Evolutionary conservation across 2,888 invertebrate species (phyloP).

Genomic region (Latrodectus elegans): DNA sequence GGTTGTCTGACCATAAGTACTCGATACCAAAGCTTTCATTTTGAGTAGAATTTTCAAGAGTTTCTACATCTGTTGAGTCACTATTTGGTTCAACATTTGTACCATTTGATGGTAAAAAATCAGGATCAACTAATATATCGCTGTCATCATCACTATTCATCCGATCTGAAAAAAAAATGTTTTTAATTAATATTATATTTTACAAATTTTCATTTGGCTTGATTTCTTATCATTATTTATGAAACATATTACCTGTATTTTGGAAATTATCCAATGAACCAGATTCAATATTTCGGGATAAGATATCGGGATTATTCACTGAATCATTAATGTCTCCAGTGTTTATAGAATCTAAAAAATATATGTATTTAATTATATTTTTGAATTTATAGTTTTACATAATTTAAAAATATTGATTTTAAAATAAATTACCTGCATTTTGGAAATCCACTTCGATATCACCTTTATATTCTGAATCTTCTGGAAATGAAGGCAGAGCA

Average conservation of each 20-base stretch:
- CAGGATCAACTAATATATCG: too few species aligned
- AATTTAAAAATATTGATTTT: not conserved
- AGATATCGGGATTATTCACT: conserved; percentile 8
- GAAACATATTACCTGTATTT: conserved; percentile 11
- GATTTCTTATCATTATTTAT: conserved; percentile 18
- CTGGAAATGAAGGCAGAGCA: too few species aligned
- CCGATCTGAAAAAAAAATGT: not conserved
- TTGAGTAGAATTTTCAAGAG: too few species aligned
- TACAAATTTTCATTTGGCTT: not conserved
- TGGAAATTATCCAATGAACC: not conserved
- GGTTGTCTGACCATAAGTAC: too few species aligned
- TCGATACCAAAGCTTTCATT: too few species aligned
- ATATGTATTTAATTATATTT: conserved; percentile 2
- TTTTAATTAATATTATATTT: not conserved
- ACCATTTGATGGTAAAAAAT: too few species aligned
- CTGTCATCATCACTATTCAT: too few species aligned
- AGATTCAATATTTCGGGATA: conserved; percentile 1
- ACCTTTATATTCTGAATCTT: not conserved
- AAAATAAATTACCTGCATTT: conserved; percentile 9
- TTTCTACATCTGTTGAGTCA: too few species aligned
- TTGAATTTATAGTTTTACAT: conserved; percentile 6
- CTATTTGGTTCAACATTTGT: too few species aligned
- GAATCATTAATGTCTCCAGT: conserved; percentile 3
- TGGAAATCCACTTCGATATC: conserved; percentile 6
- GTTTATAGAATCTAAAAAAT: conserved; percentile 22